Conservation (phyloP, 1,140 invertebrate species). For the Periplaneta americana region DNA sequence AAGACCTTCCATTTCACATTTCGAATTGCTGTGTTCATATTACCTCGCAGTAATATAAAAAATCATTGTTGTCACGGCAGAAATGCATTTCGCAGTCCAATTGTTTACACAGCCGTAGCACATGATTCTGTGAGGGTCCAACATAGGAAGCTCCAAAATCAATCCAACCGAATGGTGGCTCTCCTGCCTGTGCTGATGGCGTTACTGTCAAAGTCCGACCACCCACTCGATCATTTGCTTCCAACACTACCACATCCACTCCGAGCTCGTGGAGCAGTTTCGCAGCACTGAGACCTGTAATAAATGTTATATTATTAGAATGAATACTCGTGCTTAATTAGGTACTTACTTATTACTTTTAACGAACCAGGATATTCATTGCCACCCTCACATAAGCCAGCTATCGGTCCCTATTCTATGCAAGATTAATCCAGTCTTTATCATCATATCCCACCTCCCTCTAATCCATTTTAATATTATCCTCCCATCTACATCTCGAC, state of each 20-base stretch:
- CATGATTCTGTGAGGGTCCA: constrained; percentile 25
- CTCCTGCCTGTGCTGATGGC: background rate
- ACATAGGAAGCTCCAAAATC: constrained; percentile 32
- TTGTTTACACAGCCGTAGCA: constrained; percentile 26
- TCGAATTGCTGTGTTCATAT: too few species aligned
- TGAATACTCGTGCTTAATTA: too few species aligned
- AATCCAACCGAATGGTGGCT: constrained; percentile 16
- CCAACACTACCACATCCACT: constrained; percentile 21
- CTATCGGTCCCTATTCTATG: too few species aligned
- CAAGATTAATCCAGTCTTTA: too few species aligned
- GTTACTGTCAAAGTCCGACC: constrained; percentile 26
- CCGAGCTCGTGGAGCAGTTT: constrained; percentile 14
- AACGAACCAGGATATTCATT: too few species aligned
- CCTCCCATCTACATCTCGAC: too few species aligned
- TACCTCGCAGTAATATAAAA: constrained; percentile 20
- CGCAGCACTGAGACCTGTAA: constrained; percentile 22
- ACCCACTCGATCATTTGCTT: constrained; percentile 27
- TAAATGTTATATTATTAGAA: too few species aligned
- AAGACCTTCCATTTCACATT: too few species aligned
- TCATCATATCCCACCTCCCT: too few species aligned
- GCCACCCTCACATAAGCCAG: too few species aligned
- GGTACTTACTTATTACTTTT: too few species aligned
- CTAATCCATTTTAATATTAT: too few species aligned
- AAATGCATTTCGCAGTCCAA: constrained; percentile 24
- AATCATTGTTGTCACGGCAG: background rate